Base-by-base conservation (phyloP, 1,140 invertebrate species). In the Bombus soroeensis region DNA sequence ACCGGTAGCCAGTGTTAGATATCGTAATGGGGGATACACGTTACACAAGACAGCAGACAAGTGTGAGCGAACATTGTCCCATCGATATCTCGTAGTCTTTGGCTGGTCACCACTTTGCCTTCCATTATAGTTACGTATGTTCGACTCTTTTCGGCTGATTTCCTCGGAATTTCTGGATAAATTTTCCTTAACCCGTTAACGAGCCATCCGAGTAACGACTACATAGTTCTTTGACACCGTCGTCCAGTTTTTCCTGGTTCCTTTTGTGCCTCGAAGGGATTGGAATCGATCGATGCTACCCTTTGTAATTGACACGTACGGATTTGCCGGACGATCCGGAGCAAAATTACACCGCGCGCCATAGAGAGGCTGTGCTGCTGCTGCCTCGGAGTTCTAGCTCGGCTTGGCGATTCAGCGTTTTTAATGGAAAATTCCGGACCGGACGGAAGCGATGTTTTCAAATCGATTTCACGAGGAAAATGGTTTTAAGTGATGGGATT, bases 111-210 rank as follows among this genome's bases (percentile, higher is more conserved):
- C 59, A 22, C 47, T 89, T 74, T 15, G n/a, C 18, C 43, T 64
- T 79, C 53, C 47, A 13, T 76, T 41, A 41, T 66, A 66, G 12
- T 8, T 8, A 41, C 28, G 28, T n/a, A 22, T 22, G 47, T 79
- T n/a, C 13, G 13, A 1, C 5, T 53, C 41, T 12, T 32, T 0
- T 9, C 10, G 15, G 34, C 18, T 32, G 64, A 70, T 47, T 66
- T 83, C 22, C 28, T 68, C 32, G 18, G 62, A 53, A 64, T 81
- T 81, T 62, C 41, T 62, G 34, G 62, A 81, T 78, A 79, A 72
- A 79, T 86, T 86, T 86, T 86, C 79, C 70, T 86, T 88, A 89
- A 86, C 80, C 72, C 80, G 72, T 89, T 87, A 89, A 88, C 83
- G 80, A 82, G 57, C 32, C 39, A 32, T 4, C 8, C n/a, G 41